A percentile compares a stretch with the other conserved stretches of the same genome.
Conservation (phyloP, 2,113 vertebrate species). For the Paradoxurus hermaphroditus region DNA sequence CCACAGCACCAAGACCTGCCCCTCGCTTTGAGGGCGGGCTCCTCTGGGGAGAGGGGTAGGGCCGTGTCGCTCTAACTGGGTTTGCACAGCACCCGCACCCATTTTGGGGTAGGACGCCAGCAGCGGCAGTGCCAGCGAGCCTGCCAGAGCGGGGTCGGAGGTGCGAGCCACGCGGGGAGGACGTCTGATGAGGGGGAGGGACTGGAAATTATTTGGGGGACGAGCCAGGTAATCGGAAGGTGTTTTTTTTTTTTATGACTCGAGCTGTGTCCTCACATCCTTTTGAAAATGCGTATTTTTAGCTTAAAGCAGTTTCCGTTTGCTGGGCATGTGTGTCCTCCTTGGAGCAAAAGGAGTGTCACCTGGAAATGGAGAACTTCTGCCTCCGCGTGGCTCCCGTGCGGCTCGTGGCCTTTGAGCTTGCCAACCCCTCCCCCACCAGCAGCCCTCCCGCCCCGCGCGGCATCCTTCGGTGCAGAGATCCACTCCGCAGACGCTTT, state of each 20-base stretch:
- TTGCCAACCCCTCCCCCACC: fast-evolving
- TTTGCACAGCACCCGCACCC: neutral
- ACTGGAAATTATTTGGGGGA: fast-evolving
- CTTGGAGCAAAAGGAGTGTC: neutral
- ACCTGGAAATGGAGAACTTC: neutral
- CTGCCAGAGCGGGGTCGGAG: neutral
- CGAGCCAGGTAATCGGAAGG: neutral
- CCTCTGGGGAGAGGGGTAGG: neutral
- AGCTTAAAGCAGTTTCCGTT: neutral
- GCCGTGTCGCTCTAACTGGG: fast-evolving
- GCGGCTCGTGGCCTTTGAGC: fast-evolving
- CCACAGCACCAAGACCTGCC: neutral
- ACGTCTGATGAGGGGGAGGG: fast-evolving
- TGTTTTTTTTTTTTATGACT: neutral
- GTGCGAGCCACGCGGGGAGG: neutral
- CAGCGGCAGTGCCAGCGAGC: fast-evolving
- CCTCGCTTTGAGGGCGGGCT: neutral
- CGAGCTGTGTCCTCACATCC: neutral
- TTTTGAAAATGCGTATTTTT: neutral
- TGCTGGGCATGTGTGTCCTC: neutral
- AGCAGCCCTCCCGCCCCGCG: neutral
- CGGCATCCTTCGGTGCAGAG: fast-evolving
- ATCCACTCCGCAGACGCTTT: neutral
- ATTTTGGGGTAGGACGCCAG: too few relatives aligned
- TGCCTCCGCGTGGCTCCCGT: fast-evolving